phyloP scores from a whole-genome alignment of 2,888 invertebrate genomes.

The Tetrapedia diversipes region DNA sequence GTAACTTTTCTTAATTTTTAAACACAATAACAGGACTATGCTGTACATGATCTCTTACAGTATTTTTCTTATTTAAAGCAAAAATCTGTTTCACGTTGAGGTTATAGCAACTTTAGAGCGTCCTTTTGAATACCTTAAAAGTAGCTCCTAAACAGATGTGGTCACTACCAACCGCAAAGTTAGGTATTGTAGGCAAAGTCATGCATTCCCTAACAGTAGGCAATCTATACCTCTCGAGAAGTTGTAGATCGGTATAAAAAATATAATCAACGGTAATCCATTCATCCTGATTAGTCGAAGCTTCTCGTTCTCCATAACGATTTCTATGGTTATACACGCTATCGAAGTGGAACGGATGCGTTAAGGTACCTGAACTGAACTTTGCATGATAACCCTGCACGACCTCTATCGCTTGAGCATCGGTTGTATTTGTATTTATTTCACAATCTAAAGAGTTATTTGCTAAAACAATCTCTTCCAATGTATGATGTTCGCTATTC shows the following conservation, averaged over 20 bases:
- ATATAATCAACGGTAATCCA: conserved; percentile 96
- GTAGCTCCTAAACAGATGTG: conserved; percentile 91
- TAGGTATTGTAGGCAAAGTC: conserved; percentile 88
- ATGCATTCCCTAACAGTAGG: conserved; percentile 87
- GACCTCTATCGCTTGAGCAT: conserved; percentile 73
- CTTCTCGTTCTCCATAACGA: conserved; percentile 84
- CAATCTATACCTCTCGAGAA: conserved; percentile 84
- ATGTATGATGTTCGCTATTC: conserved; percentile 61
- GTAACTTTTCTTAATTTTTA: not conserved
- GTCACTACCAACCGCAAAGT: conserved; percentile 90
- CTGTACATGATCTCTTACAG: conserved; percentile 13
- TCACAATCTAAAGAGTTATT: conserved; percentile 26
- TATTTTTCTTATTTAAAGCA: conserved; percentile 10
- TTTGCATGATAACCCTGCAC: conserved; percentile 67
- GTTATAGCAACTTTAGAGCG: conserved; percentile 20
- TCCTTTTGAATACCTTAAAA: conserved; percentile 85
- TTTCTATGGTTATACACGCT: conserved; percentile 88
- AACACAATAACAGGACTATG: conserved; percentile 26
- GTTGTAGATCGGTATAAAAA: conserved; percentile 88
- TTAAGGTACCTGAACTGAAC: conserved; percentile 86
- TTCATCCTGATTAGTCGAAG: conserved; percentile 90
- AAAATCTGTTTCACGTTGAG: not conserved
- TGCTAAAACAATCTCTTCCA: not conserved
- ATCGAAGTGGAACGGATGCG: conserved; percentile 87
- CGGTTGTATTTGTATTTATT: conserved; percentile 61